Percentiles rank a stretch among this genome's conserved stretches.
Evolutionary conservation across 1,140 invertebrate genomes (phyloP).

Genomic region (Drosophila truncata): DNA sequence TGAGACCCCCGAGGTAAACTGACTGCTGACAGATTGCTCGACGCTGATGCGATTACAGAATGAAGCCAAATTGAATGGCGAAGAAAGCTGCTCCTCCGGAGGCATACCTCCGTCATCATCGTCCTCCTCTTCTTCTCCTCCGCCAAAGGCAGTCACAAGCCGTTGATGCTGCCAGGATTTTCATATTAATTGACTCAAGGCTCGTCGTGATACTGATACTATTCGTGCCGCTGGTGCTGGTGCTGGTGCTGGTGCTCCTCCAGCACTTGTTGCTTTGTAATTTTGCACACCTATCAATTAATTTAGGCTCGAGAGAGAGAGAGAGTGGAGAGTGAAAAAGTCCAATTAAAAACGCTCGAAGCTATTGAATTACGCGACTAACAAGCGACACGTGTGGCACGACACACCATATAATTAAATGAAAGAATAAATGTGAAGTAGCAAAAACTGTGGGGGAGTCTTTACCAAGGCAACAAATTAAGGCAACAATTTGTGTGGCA

Average conservation of each 20-base stretch:
- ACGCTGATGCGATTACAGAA: constrained; percentile 57
- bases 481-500: constrained; percentile 16
- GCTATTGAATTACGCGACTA: constrained; percentile 57
- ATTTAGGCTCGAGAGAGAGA: constrained; percentile 25
- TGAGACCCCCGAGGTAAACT: constrained; percentile 36
- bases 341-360: constrained; percentile 56
- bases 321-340: constrained; percentile 29
- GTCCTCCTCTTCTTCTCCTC: not conserved
- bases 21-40: constrained; percentile 53
- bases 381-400: constrained; percentile 56
- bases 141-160: constrained; percentile 11
- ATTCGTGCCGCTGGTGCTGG: constrained; percentile 16
- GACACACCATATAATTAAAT: constrained; percentile 43
- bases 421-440: constrained; percentile 28
- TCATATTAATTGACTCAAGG: constrained; percentile 59
- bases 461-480: constrained; percentile 39
- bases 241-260: constrained; percentile 5
- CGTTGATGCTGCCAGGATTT: constrained; percentile 42
- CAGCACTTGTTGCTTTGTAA: constrained; percentile 46
- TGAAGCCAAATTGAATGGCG: constrained; percentile 58
- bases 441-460: not conserved
- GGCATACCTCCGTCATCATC: constrained; percentile 25
- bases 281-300: constrained; percentile 67
- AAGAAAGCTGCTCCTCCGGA: constrained; percentile 35
- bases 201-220: constrained; percentile 15